phyloP scores from a whole-genome alignment of 2,888 invertebrate species.

The Scaptomyza parva region DNA sequence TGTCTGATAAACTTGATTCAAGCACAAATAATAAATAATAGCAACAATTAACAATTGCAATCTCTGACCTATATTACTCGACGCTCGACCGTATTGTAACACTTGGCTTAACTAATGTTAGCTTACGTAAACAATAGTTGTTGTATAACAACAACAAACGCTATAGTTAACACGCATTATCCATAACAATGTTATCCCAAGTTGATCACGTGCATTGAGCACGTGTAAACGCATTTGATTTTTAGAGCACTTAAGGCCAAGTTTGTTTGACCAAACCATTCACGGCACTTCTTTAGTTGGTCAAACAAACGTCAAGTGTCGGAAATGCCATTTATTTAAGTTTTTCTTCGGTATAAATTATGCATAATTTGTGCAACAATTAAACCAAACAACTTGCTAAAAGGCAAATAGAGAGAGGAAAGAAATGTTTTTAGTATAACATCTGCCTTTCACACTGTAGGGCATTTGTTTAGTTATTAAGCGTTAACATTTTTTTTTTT shows the following conservation, averaged over 20 bases:
- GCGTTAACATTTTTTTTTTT: slow-evolving; percentile 64
- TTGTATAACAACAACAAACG: slow-evolving; percentile 18
- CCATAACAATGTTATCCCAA: slow-evolving; percentile 21
- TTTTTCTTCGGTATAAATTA: slow-evolving; percentile 38
- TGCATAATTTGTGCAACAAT: slow-evolving; percentile 72
- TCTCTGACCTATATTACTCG: slow-evolving; percentile 53
- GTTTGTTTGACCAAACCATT: slow-evolving; percentile 31
- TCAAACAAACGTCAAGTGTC: slow-evolving; percentile 45
- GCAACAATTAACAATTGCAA: slow-evolving; percentile 32
- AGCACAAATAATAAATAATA: slow-evolving; percentile 22
- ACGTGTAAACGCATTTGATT: slow-evolving; percentile 39
- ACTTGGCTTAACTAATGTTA: background rate
- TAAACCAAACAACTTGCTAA: slow-evolving; percentile 46
- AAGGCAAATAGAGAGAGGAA: slow-evolving; percentile 10
- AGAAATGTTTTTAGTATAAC: slow-evolving; percentile 19
- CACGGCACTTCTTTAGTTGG: slow-evolving; percentile 35
- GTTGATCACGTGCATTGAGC: slow-evolving; percentile 25
- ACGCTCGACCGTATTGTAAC: slow-evolving; percentile 19
- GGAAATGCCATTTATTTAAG: slow-evolving; percentile 58
- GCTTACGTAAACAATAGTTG: slow-evolving; percentile 17
- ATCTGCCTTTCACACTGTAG: slow-evolving; percentile 54
- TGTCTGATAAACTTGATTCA: background rate
- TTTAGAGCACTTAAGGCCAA: slow-evolving; percentile 12
- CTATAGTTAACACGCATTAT: slow-evolving; percentile 23
- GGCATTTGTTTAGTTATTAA: slow-evolving; percentile 71